Evolutionary conservation across 2,797 vertebrate genomes (phyloP).

Genomic region (Ceryle rudis): DNA sequence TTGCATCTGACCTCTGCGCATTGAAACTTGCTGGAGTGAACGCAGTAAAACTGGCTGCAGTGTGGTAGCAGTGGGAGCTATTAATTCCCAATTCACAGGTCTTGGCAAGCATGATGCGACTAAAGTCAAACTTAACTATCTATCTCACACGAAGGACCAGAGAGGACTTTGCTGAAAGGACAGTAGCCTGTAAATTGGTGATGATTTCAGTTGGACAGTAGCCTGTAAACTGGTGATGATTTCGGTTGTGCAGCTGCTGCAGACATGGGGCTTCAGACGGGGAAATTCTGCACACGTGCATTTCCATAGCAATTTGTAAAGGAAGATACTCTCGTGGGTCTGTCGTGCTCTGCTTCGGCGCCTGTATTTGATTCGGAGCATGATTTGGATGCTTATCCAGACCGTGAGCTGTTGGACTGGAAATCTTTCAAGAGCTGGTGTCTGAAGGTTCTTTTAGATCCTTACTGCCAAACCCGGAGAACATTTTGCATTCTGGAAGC

Average conservation of each 20-base stretch:
- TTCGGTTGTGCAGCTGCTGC: constrained; percentile 49
- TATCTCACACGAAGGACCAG: background rate
- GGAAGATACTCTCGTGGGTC: background rate
- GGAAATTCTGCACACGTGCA: background rate
- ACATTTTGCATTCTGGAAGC: background rate
- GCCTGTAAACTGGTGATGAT: background rate
- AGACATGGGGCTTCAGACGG: background rate
- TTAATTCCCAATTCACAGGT: constrained; percentile 20
- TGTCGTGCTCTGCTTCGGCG: background rate
- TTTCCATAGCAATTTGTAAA: background rate
- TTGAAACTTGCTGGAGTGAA: constrained; percentile 17
- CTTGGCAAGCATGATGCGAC: constrained; percentile 7
- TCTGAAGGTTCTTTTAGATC: background rate
- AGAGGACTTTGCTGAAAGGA: constrained; percentile 4
- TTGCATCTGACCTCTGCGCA: constrained; percentile 46
- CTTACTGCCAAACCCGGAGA: background rate
- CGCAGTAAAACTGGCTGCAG: background rate
- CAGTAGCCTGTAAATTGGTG: background rate
- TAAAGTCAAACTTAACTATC: constrained; percentile 1
- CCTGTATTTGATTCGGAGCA: rapidly evolving
- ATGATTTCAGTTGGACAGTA: constrained; percentile 25
- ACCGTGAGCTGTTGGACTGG: background rate
- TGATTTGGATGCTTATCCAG: background rate
- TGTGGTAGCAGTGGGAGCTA: background rate
- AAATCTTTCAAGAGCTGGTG: background rate